A percentile compares a stretch with the other conserved stretches of the same genome.
Evolutionary conservation across 2,113 vertebrate species (phyloP).

Genomic region (Lycaon pictus): DNA sequence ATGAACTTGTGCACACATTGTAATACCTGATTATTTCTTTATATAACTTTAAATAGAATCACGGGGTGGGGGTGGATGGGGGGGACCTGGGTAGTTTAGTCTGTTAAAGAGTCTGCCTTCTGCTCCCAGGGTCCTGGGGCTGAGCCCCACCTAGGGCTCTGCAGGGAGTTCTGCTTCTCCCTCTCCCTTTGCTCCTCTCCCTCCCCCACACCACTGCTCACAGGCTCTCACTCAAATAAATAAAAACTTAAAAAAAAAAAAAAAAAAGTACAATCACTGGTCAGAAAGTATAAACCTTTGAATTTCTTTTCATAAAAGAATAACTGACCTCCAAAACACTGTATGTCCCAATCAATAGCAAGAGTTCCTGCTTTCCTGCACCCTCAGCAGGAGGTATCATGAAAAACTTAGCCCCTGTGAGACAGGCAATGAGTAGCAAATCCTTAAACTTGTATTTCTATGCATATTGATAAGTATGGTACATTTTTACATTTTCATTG

Average conservation of each 20-base stretch:
- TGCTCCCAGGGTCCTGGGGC: neutral
- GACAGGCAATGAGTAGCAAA: neutral
- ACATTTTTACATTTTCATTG: neutral
- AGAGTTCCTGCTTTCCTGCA: neutral
- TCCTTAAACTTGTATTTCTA: neutral
- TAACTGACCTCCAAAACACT: constrained; percentile 53
- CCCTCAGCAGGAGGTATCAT: neutral
- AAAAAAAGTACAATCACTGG: neutral
- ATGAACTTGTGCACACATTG: neutral
- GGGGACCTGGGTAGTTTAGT: neutral
- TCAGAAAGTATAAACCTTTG: constrained; percentile 18
- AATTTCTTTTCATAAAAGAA: constrained; percentile 50
- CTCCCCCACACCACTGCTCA: too few species aligned
- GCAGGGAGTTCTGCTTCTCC: neutral
- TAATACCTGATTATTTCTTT: constrained; percentile 12
- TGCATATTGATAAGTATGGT: neutral
- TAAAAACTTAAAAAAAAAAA: neutral
- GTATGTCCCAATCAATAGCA: neutral
- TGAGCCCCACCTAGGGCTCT: neutral
- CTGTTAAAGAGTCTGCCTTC: neutral
- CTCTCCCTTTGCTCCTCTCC: neutral
- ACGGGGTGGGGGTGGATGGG: neutral
- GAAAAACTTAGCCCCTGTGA: constrained; percentile 2
- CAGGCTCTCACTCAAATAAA: neutral
- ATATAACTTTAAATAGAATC: neutral